These are phyloP conservation scores for Botia kubotai DNA, from an alignment of 2,797 vertebrate species.

Conservation along the genomic window DNA sequence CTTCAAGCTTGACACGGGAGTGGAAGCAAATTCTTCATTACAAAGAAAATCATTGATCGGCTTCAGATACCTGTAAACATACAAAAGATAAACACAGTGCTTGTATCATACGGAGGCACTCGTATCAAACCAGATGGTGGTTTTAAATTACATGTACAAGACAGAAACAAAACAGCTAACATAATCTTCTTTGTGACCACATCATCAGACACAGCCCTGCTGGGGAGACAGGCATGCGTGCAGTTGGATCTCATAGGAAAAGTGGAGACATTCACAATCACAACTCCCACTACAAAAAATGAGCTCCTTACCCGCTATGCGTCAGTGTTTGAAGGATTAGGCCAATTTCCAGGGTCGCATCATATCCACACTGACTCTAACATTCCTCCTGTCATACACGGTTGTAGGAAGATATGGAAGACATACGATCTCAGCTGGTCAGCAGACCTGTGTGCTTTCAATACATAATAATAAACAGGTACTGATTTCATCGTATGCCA, in stretches of 20 bases:
- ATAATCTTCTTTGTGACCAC: neutral
- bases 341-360: slow-evolving; percentile 21
- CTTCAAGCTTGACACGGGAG: too few species aligned
- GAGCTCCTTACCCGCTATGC: neutral
- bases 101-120: neutral
- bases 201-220: too few species aligned
- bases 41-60: too few species aligned
- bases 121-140: too few species aligned
- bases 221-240: too few species aligned
- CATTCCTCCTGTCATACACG: neutral
- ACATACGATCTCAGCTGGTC: slow-evolving; percentile 9
- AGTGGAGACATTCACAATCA: neutral
- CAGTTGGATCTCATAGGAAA: neutral
- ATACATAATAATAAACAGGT: slow-evolving; percentile 33
- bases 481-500: neutral
- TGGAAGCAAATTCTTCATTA: too few species aligned
- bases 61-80: too few species aligned
- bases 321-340: slow-evolving; percentile 1
- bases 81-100: too few species aligned
- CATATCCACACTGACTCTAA: slow-evolving; percentile 4
- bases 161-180: too few species aligned
- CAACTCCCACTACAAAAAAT: neutral
- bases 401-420: slow-evolving; percentile 18
- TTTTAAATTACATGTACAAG: too few species aligned
- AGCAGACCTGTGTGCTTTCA: slow-evolving; percentile 37